These are phyloP conservation scores for Phylloscopus trochiloides DNA, from an alignment of 2,113 vertebrate genomes.

Conservation along the genomic window DNA sequence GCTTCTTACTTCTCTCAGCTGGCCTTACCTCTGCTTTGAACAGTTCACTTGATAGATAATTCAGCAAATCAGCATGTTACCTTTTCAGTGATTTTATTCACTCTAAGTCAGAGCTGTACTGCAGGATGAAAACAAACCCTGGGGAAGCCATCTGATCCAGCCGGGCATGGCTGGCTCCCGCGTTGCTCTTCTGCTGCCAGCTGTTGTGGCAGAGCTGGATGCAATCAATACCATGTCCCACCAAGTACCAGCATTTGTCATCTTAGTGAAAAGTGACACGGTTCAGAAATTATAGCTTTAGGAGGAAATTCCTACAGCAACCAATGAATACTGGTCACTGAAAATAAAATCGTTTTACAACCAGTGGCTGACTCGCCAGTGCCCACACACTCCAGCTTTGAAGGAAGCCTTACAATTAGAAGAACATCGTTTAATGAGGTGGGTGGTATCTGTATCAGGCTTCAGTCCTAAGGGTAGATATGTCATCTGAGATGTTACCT, in stretches of 20 bases:
- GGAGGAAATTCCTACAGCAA: not conserved
- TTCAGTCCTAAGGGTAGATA: not conserved
- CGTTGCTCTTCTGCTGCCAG: not conserved
- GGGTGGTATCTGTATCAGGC: not conserved
- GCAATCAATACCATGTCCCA: not conserved
- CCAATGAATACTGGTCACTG: not conserved
- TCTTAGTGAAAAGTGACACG: not conserved
- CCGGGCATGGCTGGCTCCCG: not conserved
- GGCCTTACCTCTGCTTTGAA: not conserved
- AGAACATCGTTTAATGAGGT: not conserved
- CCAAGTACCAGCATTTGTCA: conserved; percentile 24
- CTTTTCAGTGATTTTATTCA: conserved; percentile 19
- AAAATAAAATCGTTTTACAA: not conserved
- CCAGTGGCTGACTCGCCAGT: not conserved
- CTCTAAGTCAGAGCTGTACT: not conserved
- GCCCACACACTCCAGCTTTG: not conserved
- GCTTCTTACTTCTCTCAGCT: not conserved
- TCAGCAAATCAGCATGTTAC: conserved; percentile 17
- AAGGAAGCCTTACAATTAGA: not conserved
- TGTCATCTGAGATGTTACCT: not conserved
- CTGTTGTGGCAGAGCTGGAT: not conserved
- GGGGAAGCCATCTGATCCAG: not conserved
- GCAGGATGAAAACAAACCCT: not conserved
- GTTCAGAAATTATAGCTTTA: not conserved
- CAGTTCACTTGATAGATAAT: not conserved